Base-by-base conservation (phyloP, 2,797 vertebrate species). In the Ctenosaura bakeri region DNA sequence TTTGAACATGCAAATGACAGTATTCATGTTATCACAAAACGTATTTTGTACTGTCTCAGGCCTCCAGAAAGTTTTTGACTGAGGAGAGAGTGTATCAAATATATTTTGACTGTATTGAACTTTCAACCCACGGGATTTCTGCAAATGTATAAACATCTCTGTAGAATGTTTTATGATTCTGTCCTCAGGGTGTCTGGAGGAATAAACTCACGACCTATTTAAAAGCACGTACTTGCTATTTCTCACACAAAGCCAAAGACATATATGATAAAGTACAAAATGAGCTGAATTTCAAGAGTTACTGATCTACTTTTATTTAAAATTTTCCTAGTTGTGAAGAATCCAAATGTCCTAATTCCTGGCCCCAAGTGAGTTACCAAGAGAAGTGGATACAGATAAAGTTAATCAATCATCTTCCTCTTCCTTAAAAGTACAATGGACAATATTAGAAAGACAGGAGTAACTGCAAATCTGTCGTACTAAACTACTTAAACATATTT, bases 261-360 rank as follows among this genome's bases (percentile, higher is more conserved):
- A 77, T 38, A 38, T 14, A 76, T 9, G 50, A 56, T 18, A 90
- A 85, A 54, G 32, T 29, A 0, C n/a, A 79, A 77, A 0, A 7
- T 1, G 4, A 35, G 38, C 69, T 69, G 32, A 32, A 32, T 10
- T 32, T 29, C 66, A 69, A 69, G 66, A 13, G 10, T 32, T 69
- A 69, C 9, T 12, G 29, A 69, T 69, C 66, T 32, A 29, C 29
- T 66, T 35, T 86, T 0, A 74, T 42, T 77, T 82, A 54, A 92
- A 92, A 93, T 71, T n/a, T 35, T 8, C 20, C 26, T 29, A 42
- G 83, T 62, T 92, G 89, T 92, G 92, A 26, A 59, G 94, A 59
- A 77, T 2, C 86, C 71, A 87, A 71, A 6, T 59, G n/a, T n/a
- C 16, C 20, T 13, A 38, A 62, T 59, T 42, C 52, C 54, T 26